Conservation (phyloP, 2,113 vertebrate species). For the Beaufortia kweichowensis region DNA sequence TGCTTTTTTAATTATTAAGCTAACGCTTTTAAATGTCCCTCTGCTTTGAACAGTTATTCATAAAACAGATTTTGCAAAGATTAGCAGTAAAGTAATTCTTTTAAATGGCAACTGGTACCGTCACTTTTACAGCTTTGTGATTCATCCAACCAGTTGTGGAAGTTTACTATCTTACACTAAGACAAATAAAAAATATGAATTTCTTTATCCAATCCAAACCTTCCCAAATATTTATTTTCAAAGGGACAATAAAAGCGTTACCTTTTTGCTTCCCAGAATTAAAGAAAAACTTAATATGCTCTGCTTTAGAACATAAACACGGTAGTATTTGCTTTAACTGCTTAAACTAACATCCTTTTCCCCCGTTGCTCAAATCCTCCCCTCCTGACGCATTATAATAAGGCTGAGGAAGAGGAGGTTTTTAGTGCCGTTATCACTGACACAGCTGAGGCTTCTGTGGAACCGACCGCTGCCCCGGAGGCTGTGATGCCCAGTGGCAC, state of each 20-base stretch:
- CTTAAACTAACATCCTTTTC: conserved; percentile 86
- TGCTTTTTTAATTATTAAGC: conserved; percentile 44
- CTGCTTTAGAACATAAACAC: conserved; percentile 63
- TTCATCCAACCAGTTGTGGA: not conserved
- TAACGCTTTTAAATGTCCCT: conserved; percentile 66
- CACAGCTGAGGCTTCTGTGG: conserved; percentile 78
- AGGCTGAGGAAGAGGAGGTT: conserved; percentile 89
- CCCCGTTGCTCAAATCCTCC: conserved; percentile 57
- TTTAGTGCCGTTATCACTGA: conserved; percentile 85
- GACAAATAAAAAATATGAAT: too few relatives aligned
- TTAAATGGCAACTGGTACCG: too few relatives aligned
- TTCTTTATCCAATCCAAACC: not conserved
- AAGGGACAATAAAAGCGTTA: conserved; percentile 60
- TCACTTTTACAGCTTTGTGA: not conserved
- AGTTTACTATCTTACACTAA: too few relatives aligned
- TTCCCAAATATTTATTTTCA: not conserved
- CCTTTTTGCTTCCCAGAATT: conserved; percentile 39
- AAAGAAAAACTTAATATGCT: too few relatives aligned
- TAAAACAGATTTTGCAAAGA: not conserved
- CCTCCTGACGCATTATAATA: conserved; percentile 70
- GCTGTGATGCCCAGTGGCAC: conserved; percentile 54
- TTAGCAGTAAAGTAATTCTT: not conserved
- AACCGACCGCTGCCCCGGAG: conserved; percentile 76
- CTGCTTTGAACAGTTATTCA: too few relatives aligned
- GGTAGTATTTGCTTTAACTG: conserved; percentile 68